Percentiles rank a stretch among this genome's conserved stretches.
phyloP scores from a whole-genome alignment of 2,888 invertebrate genomes.

The Cordilura impudica region DNA sequence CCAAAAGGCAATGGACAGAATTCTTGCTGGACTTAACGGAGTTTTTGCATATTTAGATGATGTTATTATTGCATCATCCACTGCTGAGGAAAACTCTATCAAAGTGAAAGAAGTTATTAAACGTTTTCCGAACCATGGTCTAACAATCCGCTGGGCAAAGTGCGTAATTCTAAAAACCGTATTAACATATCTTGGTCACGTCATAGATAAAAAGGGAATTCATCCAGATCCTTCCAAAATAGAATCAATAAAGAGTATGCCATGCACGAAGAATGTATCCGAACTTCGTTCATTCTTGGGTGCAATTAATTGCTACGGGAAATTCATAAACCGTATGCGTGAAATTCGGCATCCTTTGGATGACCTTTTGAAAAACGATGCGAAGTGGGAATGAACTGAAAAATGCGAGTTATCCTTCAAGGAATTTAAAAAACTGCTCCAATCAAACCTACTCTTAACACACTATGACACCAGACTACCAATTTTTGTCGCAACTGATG shows the following conservation, averaged over 20 bases:
- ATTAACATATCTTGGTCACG: slow-evolving; percentile 33
- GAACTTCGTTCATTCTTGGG: slow-evolving; percentile 29
- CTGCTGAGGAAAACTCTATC: background rate
- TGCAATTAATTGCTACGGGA: slow-evolving; percentile 32
- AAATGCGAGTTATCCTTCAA: slow-evolving; percentile 12
- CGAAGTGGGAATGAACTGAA: background rate
- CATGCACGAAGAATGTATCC: slow-evolving; percentile 34
- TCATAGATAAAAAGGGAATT: slow-evolving; percentile 23
- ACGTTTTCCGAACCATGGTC: slow-evolving; percentile 30
- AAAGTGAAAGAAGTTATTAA: slow-evolving; percentile 28
- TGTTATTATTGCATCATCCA: slow-evolving; percentile 26
- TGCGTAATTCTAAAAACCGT: slow-evolving; percentile 30
- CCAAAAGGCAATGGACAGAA: no score
- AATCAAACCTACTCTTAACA: slow-evolving; percentile 7
- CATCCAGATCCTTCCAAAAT: slow-evolving; percentile 22
- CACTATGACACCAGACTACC: slow-evolving; percentile 7
- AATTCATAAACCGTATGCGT: slow-evolving; percentile 22
- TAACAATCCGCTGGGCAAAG: slow-evolving; percentile 29
- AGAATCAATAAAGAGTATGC: slow-evolving; percentile 31
- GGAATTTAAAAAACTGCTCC: slow-evolving; percentile 1
- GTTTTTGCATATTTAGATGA: slow-evolving; percentile 21
- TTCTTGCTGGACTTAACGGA: no score
- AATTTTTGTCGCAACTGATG: slow-evolving; percentile 29
- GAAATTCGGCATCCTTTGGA: slow-evolving; percentile 15
- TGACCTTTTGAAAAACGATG: slow-evolving; percentile 19